These are phyloP conservation scores for Colletes latitarsis DNA, from an alignment of 1,140 invertebrate genomes.

Conservation along the genomic window DNA sequence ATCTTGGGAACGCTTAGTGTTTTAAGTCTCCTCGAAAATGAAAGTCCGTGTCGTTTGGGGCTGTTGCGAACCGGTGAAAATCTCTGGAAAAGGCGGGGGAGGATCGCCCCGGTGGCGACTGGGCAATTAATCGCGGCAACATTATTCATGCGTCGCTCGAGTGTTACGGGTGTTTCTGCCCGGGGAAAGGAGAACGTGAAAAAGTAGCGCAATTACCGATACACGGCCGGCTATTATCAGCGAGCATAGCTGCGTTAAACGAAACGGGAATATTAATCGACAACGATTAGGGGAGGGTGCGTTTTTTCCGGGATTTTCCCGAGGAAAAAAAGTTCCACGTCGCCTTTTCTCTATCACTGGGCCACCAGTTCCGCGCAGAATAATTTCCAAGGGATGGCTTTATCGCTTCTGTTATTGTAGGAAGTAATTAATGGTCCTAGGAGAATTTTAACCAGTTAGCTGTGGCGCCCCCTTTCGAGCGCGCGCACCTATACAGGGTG, in stretches of 20 bases:
- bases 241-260: constrained; percentile 26
- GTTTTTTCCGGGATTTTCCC: not conserved
- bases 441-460: not conserved
- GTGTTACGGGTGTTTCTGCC: not conserved
- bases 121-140: constrained; percentile 31
- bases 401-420: no score
- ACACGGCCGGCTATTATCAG: constrained; percentile 34
- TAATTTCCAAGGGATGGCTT: not conserved
- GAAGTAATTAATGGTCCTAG: not conserved
- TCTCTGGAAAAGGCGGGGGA: not conserved
- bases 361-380: no score
- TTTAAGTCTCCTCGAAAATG: no score
- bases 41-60: not conserved
- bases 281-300: not conserved
- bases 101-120: constrained; percentile 22
- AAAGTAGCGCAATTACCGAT: constrained; percentile 41
- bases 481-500: no score
- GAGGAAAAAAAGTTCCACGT: not conserved
- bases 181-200: constrained; percentile 30
- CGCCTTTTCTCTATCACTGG: not conserved
- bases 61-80: no score
- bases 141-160: constrained; percentile 22
- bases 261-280: constrained; percentile 39
- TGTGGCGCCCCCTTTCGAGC: no score
- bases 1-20: no score